phyloP scores from a whole-genome alignment of 1,140 invertebrate genomes.

The Psix sp. region DNA sequence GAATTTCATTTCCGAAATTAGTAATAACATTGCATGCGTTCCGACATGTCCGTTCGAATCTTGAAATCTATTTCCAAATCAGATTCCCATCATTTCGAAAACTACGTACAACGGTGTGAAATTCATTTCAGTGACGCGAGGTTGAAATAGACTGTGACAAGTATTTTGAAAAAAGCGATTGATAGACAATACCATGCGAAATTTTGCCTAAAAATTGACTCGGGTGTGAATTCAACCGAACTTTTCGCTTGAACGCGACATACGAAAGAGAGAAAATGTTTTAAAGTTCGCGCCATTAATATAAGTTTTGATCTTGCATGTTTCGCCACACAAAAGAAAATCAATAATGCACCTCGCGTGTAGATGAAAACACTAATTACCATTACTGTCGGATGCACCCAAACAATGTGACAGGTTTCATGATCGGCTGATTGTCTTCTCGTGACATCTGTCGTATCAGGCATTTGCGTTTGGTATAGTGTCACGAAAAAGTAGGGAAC shows the following conservation, averaged over 20 bases:
- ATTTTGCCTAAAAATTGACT: neutral
- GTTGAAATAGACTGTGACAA: neutral
- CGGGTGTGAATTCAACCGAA: no score
- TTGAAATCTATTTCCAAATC: no score
- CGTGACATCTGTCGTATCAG: constrained; percentile 59
- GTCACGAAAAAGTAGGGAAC: constrained; percentile 39
- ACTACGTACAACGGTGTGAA: neutral
- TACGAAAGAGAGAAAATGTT: constrained; percentile 6
- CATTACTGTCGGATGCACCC: constrained; percentile 56
- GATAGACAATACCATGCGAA: neutral
- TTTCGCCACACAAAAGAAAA: constrained; percentile 43
- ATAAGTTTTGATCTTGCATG: constrained; percentile 19
- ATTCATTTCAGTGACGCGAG: neutral
- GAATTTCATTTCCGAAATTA: constrained; percentile 1
- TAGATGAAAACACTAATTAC: constrained; percentile 52
- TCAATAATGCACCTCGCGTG: constrained; percentile 46
- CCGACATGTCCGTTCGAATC: neutral
- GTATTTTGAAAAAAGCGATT: constrained; percentile 7
- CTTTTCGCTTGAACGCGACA: neutral
- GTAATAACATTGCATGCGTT: constrained; percentile 1
- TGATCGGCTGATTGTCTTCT: constrained; percentile 58
- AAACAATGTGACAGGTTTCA: constrained; percentile 58
- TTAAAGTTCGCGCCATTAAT: constrained; percentile 24
- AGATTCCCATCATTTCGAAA: neutral
- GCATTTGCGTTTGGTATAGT: constrained; percentile 32